phyloP scores from a whole-genome alignment of 2,113 vertebrate genomes.

The Podocnemis expansa region DNA sequence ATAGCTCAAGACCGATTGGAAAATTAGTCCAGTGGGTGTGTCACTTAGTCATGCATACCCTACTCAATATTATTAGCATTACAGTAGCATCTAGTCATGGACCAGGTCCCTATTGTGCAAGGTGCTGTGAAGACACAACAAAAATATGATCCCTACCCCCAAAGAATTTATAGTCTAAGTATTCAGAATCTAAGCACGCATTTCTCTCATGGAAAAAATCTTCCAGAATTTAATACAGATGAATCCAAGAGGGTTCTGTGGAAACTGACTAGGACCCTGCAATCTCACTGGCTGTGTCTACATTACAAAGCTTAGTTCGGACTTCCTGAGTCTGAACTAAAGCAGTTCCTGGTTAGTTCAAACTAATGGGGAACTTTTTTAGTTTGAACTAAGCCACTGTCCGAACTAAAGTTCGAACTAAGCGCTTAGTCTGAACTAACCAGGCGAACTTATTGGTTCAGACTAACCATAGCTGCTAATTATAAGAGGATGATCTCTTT shows the following conservation, averaged over 20 bases:
- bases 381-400: too few relatives aligned
- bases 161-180: not conserved
- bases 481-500: conserved; percentile 42
- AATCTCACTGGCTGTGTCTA: too few relatives aligned
- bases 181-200: not conserved
- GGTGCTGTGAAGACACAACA: not conserved
- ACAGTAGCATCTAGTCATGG: not conserved
- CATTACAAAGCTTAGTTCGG: too few relatives aligned
- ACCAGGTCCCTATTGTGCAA: not conserved
- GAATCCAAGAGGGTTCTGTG: not conserved
- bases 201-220: conserved; percentile 8
- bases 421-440: too few relatives aligned
- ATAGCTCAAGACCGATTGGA: not conserved
- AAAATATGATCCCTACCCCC: not conserved
- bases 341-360: too few relatives aligned
- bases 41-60: not conserved
- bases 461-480: too few relatives aligned
- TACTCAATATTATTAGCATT: not conserved
- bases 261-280: not conserved
- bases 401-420: too few relatives aligned
- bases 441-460: too few relatives aligned
- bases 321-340: too few relatives aligned
- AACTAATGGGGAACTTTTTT: too few relatives aligned
- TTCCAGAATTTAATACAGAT: not conserved
- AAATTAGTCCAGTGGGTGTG: not conserved